phyloP scores from a whole-genome alignment of 2,797 vertebrate species.

The Myotis myotis region DNA sequence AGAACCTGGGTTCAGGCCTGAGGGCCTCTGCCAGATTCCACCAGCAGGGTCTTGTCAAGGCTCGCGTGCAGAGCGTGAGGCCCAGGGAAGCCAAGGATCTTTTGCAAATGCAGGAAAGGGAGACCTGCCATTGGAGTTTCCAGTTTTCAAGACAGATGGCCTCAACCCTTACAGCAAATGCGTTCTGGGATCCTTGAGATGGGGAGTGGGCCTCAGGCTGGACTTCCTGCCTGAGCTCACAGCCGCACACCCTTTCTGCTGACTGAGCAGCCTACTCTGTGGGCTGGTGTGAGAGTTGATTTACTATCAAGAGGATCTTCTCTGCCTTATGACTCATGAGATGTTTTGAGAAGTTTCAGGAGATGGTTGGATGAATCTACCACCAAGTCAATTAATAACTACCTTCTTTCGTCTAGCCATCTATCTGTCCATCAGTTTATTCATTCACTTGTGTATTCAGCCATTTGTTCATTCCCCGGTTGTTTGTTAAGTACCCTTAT shows the following conservation, averaged over 20 bases:
- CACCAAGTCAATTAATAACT: background rate
- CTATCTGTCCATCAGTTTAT: background rate
- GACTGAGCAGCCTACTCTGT: background rate
- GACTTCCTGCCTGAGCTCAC: background rate
- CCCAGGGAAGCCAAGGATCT: conserved; percentile 2
- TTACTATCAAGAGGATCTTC: background rate
- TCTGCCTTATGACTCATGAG: background rate
- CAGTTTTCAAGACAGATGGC: conserved; percentile 2
- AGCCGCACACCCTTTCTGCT: background rate
- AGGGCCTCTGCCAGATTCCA: conserved; percentile 42
- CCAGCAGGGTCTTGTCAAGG: conserved; percentile 68
- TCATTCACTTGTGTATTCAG: background rate
- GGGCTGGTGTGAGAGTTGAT: background rate
- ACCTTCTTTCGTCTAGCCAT: background rate
- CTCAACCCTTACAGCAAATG: background rate
- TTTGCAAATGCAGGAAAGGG: conserved; percentile 39
- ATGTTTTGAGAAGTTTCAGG: background rate
- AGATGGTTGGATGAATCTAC: background rate
- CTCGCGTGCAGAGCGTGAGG: background rate
- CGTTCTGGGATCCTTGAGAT: background rate
- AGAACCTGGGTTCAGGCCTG: conserved; percentile 39
- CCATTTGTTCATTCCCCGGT: background rate
- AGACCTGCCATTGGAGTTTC: background rate
- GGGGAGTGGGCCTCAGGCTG: background rate
- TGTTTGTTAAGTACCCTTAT: background rate